phyloP scores from a whole-genome alignment of 2,888 invertebrate species.

The Venusia cambrica region DNA sequence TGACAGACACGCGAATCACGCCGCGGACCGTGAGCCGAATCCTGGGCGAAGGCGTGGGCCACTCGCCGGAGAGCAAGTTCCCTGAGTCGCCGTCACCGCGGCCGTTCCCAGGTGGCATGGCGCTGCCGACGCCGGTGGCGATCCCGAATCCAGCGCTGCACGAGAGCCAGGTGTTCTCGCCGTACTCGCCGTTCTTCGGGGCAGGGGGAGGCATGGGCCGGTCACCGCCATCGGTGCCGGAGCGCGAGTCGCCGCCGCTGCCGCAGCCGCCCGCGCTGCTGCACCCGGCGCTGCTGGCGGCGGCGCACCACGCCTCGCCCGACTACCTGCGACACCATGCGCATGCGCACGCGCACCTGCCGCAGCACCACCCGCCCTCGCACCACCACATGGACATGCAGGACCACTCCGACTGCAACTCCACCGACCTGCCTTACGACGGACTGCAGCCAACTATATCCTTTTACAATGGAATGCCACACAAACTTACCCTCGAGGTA shows the following conservation, averaged over 20 bases:
- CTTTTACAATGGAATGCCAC: conserved; percentile 84
- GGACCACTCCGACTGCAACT: conserved; percentile 95
- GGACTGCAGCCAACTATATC: conserved; percentile 97
- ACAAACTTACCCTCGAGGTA: not conserved
- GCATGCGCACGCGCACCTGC: conserved; percentile 81
- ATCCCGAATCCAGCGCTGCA: conserved; percentile 97
- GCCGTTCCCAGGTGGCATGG: conserved; percentile 91
- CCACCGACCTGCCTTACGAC: conserved; percentile 94
- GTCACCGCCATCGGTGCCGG: conserved; percentile 83
- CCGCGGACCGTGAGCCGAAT: conserved; percentile 94
- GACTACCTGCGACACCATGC: conserved; percentile 87
- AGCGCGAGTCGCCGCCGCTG: conserved; percentile 91
- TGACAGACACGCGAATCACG: conserved; percentile 95
- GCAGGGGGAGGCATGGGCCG: conserved; percentile 75
- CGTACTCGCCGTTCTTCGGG: conserved; percentile 94
- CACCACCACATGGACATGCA: conserved; percentile 90
- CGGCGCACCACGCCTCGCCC: conserved; percentile 91
- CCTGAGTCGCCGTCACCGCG: conserved; percentile 87
- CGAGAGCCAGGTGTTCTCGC: conserved; percentile 96
- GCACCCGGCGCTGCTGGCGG: conserved; percentile 92
- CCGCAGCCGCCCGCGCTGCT: conserved; percentile 92
- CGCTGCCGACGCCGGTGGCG: conserved; percentile 96
- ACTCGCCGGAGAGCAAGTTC: conserved; percentile 82
- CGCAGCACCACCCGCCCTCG: conserved; percentile 88
- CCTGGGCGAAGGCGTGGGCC: conserved; percentile 89